A percentile compares a stretch with the other conserved stretches of the same genome.
phyloP scores from a whole-genome alignment of 2,113 vertebrate genomes.

The Gobio gobio region DNA sequence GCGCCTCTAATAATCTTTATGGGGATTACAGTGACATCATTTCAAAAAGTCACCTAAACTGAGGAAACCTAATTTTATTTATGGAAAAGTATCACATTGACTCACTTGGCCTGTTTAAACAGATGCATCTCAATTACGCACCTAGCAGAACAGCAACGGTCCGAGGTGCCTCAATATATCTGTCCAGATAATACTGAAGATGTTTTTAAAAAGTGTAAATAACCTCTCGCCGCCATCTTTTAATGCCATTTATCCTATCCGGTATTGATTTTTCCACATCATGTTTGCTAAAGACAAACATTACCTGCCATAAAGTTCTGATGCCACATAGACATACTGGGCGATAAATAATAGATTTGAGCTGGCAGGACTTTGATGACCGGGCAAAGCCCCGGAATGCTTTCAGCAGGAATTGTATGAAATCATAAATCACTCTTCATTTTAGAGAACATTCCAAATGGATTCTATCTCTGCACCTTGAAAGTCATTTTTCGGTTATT shows the following conservation, averaged over 20 bases:
- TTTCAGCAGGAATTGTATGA: slow-evolving; percentile 86
- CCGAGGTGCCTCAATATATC: slow-evolving; percentile 45
- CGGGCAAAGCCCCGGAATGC: slow-evolving; percentile 81
- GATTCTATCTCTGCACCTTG: slow-evolving; percentile 85
- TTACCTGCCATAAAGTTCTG: slow-evolving; percentile 77
- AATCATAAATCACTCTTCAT: slow-evolving; percentile 86
- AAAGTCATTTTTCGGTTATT: slow-evolving; percentile 88
- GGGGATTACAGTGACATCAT: neutral
- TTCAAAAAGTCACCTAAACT: neutral
- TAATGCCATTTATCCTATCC: slow-evolving; percentile 66
- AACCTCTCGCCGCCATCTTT: slow-evolving; percentile 60
- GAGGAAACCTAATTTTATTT: neutral
- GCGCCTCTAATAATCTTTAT: neutral
- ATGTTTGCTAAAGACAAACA: slow-evolving; percentile 85
- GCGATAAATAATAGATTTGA: slow-evolving; percentile 85
- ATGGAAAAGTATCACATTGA: slow-evolving; percentile 24
- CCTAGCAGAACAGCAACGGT: slow-evolving; percentile 23
- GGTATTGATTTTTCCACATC: slow-evolving; percentile 74
- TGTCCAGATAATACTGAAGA: slow-evolving; percentile 53
- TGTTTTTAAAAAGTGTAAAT: slow-evolving; percentile 65
- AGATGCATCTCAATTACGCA: slow-evolving; percentile 48
- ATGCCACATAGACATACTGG: slow-evolving; percentile 74
- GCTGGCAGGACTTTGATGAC: slow-evolving; percentile 85
- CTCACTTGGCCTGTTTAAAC: neutral
- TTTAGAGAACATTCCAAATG: slow-evolving; percentile 87